Evolutionary conservation across 2,888 invertebrate species (phyloP), one percentile per base, ranked within the genome.

Genomic region (Ichneumon xanthorius): DNA sequence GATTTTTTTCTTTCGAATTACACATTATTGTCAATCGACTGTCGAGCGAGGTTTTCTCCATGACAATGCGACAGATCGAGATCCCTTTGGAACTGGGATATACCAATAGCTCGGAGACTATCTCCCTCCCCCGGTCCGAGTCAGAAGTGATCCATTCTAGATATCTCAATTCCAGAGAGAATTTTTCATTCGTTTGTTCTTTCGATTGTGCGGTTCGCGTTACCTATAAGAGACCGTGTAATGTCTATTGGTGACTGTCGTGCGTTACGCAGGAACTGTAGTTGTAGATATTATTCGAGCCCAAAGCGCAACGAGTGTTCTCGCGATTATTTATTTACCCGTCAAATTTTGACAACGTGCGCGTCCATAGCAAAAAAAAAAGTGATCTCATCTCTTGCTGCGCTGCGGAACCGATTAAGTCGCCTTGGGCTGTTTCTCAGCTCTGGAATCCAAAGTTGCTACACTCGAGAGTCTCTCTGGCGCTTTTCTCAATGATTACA

Each of bases 321-420:
- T 11, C 55, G 55, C 55, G 9, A 53, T 53, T 53, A 55, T 55
- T 55, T 22, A 9, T 22, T 55, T 22, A 55, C 22, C n/a, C 19
- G 19, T 9, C n/a, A 55, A 55, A 22, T 55, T 55, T 55, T 55
- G 22, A 55, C 55, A 55, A 55, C 22, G 55, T 55, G 55, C 55
- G 55, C 11, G 22, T 55, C 9, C n/a, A 4, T 22, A 9, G 55
- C 22, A 53, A 53, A n/a, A 19, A 53, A 53, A 53, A n/a, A 53
- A 53, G 9, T 55, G 55, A 55, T 55, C 22, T 55, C 40, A 40
- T 11, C 33, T 6, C 33, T 33, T 5, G 11, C 40, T 22, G 6
- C 55, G 19, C 22, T 22, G 22, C 55, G 22, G 22, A 2, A 9
- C 22, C 19, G 53, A 53, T 53, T 19, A 14, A 53, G 5, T 53